Base-by-base conservation (phyloP, 2,888 invertebrate genomes). In the Trachelus iudaicus region DNA sequence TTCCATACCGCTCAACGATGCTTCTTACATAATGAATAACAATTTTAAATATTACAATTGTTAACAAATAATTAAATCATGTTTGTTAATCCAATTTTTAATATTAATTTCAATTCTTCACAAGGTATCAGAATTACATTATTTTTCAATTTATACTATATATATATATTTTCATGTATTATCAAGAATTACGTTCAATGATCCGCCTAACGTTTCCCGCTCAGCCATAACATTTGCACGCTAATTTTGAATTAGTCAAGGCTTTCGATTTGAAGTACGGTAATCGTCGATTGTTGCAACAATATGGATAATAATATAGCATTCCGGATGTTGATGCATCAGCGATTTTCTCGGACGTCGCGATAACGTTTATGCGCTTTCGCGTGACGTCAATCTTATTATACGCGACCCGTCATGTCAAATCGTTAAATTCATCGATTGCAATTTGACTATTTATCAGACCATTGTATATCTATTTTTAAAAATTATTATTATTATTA, bases 271-370 rank as follows among this genome's bases (percentile, higher is more conserved):
- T 34, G 31, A 56, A 23, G 56, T 56, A 56, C 23, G 56, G 56
- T 56, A 56, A 56, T 71, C 71, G 12, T 34, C 71, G 71, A 71
- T 71, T 71, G 34, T 34, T 34, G 23, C 33, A 31, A 34, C 71
- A 31, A 34, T 31, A 33, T 71, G 71, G 71, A 71, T 71, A 71
- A 71, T 71, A 31, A 34, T 34, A 71, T 71, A 71, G 13, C 12
- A 34, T 71, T 34, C 71, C 71, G 81, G 82, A 79, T 69, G 69
- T 83, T 76, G 80, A 81, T 79, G 83, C 82, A 83, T 83, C 83
- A 77, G 69, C 82, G 81, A 77, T 77, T 82, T 83, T 84, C 84
- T 84, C 81, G 81, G 81, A 80, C 81, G 75, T 74, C 76, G 74
- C 77, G 77, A 15, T n/a, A 79, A 78, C 33, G 71, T 71, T 71